Evolutionary conservation across 92 coral and sea anemone genomes (phyloP).

Genomic region (Palythoa grandiflora): DNA sequence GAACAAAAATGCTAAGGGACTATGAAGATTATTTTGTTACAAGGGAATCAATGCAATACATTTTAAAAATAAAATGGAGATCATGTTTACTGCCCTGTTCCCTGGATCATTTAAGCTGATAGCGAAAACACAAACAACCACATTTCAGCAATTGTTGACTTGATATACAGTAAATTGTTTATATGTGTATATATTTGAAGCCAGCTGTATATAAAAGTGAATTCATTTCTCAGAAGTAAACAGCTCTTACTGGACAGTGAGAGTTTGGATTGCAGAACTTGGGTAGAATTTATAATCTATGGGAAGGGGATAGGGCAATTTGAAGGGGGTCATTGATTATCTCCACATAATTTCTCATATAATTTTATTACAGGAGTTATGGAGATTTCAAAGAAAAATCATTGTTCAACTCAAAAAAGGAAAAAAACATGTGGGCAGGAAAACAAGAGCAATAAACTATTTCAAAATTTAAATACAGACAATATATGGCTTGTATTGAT

Average conservation of each 20-base stretch:
- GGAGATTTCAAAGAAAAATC: constrained; percentile 9
- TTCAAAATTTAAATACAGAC: background rate
- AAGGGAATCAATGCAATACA: too few species aligned
- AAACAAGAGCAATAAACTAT: background rate
- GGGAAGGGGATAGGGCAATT: background rate
- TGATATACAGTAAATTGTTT: constrained; percentile 30
- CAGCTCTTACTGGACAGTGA: constrained; percentile 9
- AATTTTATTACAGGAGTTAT: background rate
- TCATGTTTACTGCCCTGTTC: constrained; percentile 55
- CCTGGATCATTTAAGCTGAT: constrained; percentile 55
- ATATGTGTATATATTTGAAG: constrained; percentile 14
- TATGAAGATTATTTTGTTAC: too few species aligned
- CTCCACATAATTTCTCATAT: background rate
- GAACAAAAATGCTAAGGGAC: too few species aligned
- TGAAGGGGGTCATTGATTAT: constrained; percentile 1
- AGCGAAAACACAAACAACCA: constrained; percentile 38
- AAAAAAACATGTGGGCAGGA: background rate
- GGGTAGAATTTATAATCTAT: background rate
- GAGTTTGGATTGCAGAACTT: too few species aligned
- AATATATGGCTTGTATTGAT: background rate
- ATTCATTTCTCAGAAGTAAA: constrained; percentile 4
- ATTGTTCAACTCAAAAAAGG: background rate
- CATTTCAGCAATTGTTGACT: constrained; percentile 33
- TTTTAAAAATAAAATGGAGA: too few species aligned
- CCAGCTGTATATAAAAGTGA: constrained; percentile 35